Evolutionary conservation across 2,797 vertebrate species (phyloP).

Genomic region (Tenualosa ilisha): DNA sequence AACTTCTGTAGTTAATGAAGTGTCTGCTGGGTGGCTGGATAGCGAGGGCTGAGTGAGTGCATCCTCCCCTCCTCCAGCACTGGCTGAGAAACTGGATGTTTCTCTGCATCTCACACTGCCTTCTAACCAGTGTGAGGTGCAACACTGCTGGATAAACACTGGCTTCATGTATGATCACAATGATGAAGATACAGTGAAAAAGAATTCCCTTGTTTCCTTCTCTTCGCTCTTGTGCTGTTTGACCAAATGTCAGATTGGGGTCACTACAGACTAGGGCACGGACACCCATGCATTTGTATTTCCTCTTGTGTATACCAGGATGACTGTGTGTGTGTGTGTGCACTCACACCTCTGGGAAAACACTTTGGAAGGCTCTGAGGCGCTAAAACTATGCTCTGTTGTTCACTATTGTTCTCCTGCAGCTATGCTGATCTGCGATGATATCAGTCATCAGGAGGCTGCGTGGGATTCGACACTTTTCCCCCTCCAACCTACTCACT

Average conservation of each 20-base stretch:
- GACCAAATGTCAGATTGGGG: background rate
- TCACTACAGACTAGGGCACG: background rate
- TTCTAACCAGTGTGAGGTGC: background rate
- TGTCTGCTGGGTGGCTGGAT: conserved; percentile 6
- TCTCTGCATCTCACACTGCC: conserved; percentile 6
- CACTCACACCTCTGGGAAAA: background rate
- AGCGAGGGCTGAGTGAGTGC: background rate
- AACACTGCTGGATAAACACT: background rate
- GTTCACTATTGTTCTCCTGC: conserved; percentile 43
- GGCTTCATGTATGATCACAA: background rate
- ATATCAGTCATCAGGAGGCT: conserved; percentile 58
- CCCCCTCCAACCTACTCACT: conserved; percentile 55
- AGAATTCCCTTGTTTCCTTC: background rate
- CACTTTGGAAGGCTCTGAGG: background rate
- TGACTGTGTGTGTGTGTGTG: background rate
- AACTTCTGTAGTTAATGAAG: conserved; percentile 31
- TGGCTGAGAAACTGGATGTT: conserved; percentile 19
- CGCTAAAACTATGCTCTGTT: background rate
- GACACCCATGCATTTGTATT: background rate
- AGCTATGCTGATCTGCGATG: conserved; percentile 48
- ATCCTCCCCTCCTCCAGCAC: background rate
- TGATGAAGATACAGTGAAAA: background rate
- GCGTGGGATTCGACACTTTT: conserved; percentile 59
- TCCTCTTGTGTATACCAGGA: background rate
- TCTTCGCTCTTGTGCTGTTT: background rate